Conservation (phyloP, 1,140 invertebrate genomes). For the Papilio helenus region DNA sequence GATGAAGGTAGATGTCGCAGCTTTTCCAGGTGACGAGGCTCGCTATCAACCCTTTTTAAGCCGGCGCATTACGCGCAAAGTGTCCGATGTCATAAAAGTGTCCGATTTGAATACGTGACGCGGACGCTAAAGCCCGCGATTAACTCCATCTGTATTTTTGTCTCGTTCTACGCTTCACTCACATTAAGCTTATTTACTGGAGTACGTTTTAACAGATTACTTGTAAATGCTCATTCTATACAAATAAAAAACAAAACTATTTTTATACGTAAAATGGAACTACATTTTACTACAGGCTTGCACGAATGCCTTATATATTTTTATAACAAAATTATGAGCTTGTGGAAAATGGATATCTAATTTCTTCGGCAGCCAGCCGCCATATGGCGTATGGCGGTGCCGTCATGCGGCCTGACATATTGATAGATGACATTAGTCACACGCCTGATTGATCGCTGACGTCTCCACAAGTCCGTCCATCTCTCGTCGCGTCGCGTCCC, state of each 20-base stretch:
- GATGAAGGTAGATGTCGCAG: slow-evolving; percentile 78
- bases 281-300: background rate
- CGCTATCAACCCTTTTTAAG: slow-evolving; percentile 82
- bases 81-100: slow-evolving; percentile 81
- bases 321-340: slow-evolving; percentile 37
- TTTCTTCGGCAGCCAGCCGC: slow-evolving; percentile 65
- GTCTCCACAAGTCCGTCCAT: slow-evolving; percentile 61
- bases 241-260: background rate
- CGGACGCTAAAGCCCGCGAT: slow-evolving; percentile 71
- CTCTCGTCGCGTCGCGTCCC: slow-evolving; percentile 56
- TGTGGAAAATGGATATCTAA: slow-evolving; percentile 75
- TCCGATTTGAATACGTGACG: slow-evolving; percentile 75
- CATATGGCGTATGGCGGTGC: slow-evolving; percentile 69
- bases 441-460: slow-evolving; percentile 77
- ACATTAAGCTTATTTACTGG: slow-evolving; percentile 13
- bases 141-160: slow-evolving; percentile 71
- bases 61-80: slow-evolving; percentile 76
- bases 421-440: slow-evolving; percentile 78
- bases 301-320: background rate
- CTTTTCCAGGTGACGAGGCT: slow-evolving; percentile 79
- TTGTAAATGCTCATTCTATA: background rate
- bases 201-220: slow-evolving; percentile 18
- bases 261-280: background rate
- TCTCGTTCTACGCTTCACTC: slow-evolving; percentile 53
- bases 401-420: slow-evolving; percentile 61